Percentiles rank a stretch among this genome's conserved stretches.
Evolutionary conservation across 2,113 vertebrate genomes (phyloP).

Genomic region (Canis aureus): DNA sequence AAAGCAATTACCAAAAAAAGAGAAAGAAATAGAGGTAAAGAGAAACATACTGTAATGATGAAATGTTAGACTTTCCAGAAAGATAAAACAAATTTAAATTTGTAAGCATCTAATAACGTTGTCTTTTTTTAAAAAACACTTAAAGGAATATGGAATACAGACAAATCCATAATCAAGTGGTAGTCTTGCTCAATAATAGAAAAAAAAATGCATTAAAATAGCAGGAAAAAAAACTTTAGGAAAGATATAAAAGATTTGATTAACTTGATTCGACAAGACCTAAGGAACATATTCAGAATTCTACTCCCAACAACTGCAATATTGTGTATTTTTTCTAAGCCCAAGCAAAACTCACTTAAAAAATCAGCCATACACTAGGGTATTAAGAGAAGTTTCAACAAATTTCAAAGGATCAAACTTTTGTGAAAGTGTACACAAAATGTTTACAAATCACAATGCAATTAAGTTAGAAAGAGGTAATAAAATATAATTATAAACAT

Average conservation of each 20-base stretch:
- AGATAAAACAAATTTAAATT: conserved; percentile 9
- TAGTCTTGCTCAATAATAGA: background rate
- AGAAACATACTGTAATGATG: background rate
- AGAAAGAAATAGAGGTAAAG: background rate
- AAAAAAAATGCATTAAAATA: background rate
- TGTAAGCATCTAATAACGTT: background rate
- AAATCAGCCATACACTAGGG: background rate
- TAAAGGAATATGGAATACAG: background rate
- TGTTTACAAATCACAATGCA: background rate
- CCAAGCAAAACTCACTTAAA: background rate
- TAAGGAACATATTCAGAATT: background rate
- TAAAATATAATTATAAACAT: background rate
- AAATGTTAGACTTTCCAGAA: background rate
- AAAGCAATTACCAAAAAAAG: background rate
- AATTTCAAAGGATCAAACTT: background rate
- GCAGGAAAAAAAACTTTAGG: background rate
- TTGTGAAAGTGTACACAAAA: background rate
- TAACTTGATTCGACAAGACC: background rate
- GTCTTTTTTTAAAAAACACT: background rate
- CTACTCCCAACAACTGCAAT: background rate
- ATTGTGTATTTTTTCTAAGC: background rate
- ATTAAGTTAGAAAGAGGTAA: background rate
- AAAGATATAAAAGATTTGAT: background rate
- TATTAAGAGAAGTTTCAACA: background rate
- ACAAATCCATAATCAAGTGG: background rate